Base-by-base conservation (phyloP, 2,797 vertebrate species). In the Tolypeutes matacus region DNA sequence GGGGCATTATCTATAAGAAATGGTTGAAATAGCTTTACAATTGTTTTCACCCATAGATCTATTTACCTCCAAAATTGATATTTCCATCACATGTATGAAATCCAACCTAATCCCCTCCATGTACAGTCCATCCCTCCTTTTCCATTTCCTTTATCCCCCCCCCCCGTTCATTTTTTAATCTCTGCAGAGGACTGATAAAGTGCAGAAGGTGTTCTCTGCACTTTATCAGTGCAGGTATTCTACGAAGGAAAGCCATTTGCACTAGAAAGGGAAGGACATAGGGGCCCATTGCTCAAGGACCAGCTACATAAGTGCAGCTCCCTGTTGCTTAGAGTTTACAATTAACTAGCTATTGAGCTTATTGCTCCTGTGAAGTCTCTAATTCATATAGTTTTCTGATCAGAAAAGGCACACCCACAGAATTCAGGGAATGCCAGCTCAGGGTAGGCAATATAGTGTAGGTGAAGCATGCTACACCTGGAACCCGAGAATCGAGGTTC, bases 71-170 rank as follows among this genome's bases (percentile, higher is more conserved):
- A 91, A 78, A 64, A 73, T 75, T n/a, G n/a, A n/a, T n/a, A n/a
- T 89, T 93, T 94, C 64, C 70, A 72, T 65, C 85, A 73, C 56
- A 29, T 27, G 46, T 76, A 49, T 80, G 31, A 58, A 93, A 84
- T 69, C 17, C 69, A 84, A 86, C 82, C 20, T 12, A 90, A 72
- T 82, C n/a, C 34, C 29, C 58, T 64, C 20, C 42, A 46, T 15
- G 25, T 46, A 27, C 12, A 29, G 27, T 73, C 11, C 14, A 5
- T 53, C 18, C 53, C 53, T 18, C 17, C 53, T 18, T 85, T 93
- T 53, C 13, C 31, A 53, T 72, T 80, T 83, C 93, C 62, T 86
- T 82, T 49, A 69, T 92, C 84, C n/a, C n/a, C n/a, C n/a, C n/a
- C n/a, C 25, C 10, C n/a, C 72, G 21, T 75, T 93, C 9, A 65